Conservation (phyloP, 2,888 invertebrate species). For the Rutpela maculata region DNA sequence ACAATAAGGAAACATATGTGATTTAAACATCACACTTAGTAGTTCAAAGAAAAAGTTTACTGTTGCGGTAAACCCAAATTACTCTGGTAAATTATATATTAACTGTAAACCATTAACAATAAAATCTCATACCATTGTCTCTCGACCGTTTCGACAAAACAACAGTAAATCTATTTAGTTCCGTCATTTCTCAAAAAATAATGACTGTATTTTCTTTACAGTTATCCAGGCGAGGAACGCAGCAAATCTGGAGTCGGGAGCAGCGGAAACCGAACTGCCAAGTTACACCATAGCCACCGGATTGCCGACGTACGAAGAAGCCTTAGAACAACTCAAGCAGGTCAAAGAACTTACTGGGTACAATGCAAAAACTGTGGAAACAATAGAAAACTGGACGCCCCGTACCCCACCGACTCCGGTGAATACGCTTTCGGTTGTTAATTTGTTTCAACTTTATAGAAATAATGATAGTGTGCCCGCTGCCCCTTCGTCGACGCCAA, state of each 20-base stretch:
- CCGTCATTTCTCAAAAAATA: constrained; percentile 14
- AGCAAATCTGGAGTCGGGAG: constrained; percentile 68
- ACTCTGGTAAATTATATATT: too few species aligned
- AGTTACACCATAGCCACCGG: constrained; percentile 81
- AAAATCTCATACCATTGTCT: neutral
- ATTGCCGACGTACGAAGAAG: constrained; percentile 80
- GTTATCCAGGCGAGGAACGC: constrained; percentile 71
- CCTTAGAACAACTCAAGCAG: constrained; percentile 77
- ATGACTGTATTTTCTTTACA: constrained; percentile 61
- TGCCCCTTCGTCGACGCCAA: neutral
- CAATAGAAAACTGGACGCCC: constrained; percentile 61
- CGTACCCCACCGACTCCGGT: constrained; percentile 64
- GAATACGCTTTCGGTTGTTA: constrained; percentile 68
- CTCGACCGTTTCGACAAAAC: neutral
- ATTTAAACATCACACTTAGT: too few species aligned
- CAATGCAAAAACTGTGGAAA: constrained; percentile 48
- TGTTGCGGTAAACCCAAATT: neutral
- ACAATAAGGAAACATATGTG: too few species aligned
- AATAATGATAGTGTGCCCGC: constrained; percentile 36
- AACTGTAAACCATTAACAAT: neutral
- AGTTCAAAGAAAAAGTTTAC: neutral
- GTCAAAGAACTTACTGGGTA: constrained; percentile 63
- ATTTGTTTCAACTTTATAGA: constrained; percentile 69
- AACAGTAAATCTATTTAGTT: constrained; percentile 8
- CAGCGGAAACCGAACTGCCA: constrained; percentile 75